These are phyloP conservation scores for Pomatorhinus ruficollis DNA, from an alignment of 2,113 vertebrate genomes.

Conservation along the genomic window DNA sequence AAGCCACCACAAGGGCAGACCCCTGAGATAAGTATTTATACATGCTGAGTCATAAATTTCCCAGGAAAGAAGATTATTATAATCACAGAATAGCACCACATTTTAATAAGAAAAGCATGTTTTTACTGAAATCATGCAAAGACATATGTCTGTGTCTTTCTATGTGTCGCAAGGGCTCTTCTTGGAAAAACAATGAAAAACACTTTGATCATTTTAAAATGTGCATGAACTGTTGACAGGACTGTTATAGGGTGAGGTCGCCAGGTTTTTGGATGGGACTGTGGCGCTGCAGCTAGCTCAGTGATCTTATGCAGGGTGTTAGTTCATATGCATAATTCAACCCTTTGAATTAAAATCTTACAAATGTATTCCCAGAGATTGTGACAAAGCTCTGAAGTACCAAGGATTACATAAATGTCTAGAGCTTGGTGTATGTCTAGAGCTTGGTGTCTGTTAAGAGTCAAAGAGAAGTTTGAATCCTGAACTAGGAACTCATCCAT, in stretches of 20 bases:
- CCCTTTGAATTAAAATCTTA: background rate
- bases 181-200: background rate
- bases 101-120: slow-evolving; percentile 30
- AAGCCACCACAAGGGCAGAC: background rate
- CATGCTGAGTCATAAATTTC: background rate
- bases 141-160: background rate
- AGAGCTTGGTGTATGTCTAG: background rate
- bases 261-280: background rate
- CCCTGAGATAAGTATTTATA: background rate
- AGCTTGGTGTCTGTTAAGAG: background rate
- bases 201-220: background rate
- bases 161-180: background rate
- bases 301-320: background rate
- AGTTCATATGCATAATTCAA: background rate
- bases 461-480: background rate
- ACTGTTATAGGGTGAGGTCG: background rate
- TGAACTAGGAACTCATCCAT: background rate
- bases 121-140: slow-evolving; percentile 32
- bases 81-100: background rate
- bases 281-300: background rate
- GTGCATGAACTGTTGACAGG: background rate
- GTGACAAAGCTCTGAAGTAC: background rate
- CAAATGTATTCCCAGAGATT: background rate
- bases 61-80: background rate
- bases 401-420: background rate